Evolutionary conservation across 2,797 vertebrate species (phyloP).

Genomic region (Danio kyathit): DNA sequence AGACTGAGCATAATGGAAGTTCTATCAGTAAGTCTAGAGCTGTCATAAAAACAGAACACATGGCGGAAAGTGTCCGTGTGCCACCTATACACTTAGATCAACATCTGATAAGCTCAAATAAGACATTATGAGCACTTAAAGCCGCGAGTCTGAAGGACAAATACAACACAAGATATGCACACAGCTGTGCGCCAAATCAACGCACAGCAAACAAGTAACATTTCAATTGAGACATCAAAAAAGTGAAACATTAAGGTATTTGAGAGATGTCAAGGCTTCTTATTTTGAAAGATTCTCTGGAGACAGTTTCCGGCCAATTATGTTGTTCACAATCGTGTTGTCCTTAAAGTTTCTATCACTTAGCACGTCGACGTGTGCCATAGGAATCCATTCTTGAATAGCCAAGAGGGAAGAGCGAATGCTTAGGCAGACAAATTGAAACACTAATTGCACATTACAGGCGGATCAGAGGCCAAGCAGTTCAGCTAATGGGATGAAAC

Average conservation of each 20-base stretch:
- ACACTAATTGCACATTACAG: constrained; percentile 75
- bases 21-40: constrained; percentile 49
- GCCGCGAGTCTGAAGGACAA: constrained; percentile 20
- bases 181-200: constrained; percentile 2
- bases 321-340: neutral
- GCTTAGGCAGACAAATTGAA: constrained; percentile 60
- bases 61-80: constrained; percentile 10
- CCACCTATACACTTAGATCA: constrained; percentile 37
- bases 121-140: constrained; percentile 36
- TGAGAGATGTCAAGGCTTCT: neutral
- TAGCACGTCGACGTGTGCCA: neutral
- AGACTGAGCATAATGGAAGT: constrained; percentile 58
- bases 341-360: constrained; percentile 28
- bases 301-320: constrained; percentile 9
- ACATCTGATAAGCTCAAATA: constrained; percentile 33
- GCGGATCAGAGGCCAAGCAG: constrained; percentile 47
- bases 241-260: constrained; percentile 8
- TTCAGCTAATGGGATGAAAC: constrained; percentile 53
- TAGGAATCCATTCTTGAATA: constrained; percentile 58
- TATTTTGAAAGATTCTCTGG: neutral
- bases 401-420: constrained; percentile 72
- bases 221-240: neutral
- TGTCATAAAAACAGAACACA: constrained; percentile 32
- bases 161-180: neutral
- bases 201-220: neutral